A percentile compares a stretch with the other conserved stretches of the same genome.
Evolutionary conservation across 2,888 invertebrate species (phyloP).

Genomic region (Phengaris arion): DNA sequence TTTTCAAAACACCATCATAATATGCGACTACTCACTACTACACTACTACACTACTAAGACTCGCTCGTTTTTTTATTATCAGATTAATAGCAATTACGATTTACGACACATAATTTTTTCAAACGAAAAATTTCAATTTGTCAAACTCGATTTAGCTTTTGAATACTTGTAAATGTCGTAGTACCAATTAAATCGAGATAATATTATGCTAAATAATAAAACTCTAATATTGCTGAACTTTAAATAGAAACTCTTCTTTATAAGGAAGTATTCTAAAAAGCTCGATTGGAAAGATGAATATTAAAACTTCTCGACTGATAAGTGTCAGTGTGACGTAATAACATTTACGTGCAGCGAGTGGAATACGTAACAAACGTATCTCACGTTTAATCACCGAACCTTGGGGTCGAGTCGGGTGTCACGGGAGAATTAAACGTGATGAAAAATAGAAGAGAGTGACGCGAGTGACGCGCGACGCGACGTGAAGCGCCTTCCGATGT

Average conservation of each 20-base stretch:
- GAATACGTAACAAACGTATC: conserved; percentile 31
- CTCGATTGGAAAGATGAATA: neutral
- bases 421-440: conserved; percentile 31
- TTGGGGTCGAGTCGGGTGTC: conserved; percentile 32
- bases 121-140: too few relatives aligned
- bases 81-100: too few relatives aligned
- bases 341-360: conserved; percentile 20
- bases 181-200: too few relatives aligned
- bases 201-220: too few relatives aligned
- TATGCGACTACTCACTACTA: too few relatives aligned
- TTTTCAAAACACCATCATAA: too few relatives aligned
- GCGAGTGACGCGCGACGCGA: conserved; percentile 10
- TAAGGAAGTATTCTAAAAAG: neutral
- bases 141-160: too few relatives aligned
- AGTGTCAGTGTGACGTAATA: conserved; percentile 26
- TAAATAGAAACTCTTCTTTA: neutral
- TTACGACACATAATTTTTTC: too few relatives aligned
- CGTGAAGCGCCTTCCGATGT: conserved; percentile 29
- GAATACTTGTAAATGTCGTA: too few relatives aligned
- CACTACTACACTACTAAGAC: too few relatives aligned
- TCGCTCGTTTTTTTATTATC: too few relatives aligned
- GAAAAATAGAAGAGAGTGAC: conserved; percentile 33
- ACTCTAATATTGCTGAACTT: neutral
- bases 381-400: conserved; percentile 33
- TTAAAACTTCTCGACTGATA: conserved; percentile 19